phyloP scores from a whole-genome alignment of 2,888 invertebrate species.

The Anthrax anthrax region DNA sequence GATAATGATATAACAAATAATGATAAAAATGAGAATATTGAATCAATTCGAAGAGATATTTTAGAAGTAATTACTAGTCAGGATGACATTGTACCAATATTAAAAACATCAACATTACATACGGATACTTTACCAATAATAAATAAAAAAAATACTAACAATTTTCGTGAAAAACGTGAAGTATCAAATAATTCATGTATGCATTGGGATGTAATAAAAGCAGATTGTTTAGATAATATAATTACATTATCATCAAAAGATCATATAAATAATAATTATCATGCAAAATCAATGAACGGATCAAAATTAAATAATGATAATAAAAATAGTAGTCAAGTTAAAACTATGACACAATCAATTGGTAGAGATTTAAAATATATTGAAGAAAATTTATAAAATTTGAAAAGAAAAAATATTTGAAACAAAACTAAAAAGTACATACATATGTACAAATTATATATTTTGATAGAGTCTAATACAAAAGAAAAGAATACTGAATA shows the following conservation, averaged over 20 bases:
- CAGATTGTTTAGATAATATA: slow-evolving; percentile 21
- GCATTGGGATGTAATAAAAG: slow-evolving; percentile 6
- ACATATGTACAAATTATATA: too few relatives aligned
- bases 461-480: too few relatives aligned
- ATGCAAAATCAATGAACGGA: too few relatives aligned
- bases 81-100: slow-evolving; percentile 4
- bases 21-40: slow-evolving; percentile 18
- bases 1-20: not conserved
- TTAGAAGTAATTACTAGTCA: slow-evolving; percentile 18
- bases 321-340: not conserved
- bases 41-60: slow-evolving; percentile 26
- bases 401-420: too few relatives aligned
- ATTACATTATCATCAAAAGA: slow-evolving; percentile 12
- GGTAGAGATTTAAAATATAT: slow-evolving; percentile 30
- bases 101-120: not conserved
- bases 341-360: slow-evolving; percentile 11
- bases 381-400: too few relatives aligned
- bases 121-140: not conserved
- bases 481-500: too few relatives aligned
- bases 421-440: too few relatives aligned
- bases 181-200: not conserved
- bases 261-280: not conserved
- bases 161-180: slow-evolving; percentile 4
- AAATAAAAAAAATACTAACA: slow-evolving; percentile 2
- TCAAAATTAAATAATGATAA: not conserved